These are phyloP conservation scores for Thysanoteuthis rhombus DNA, from an alignment of 2,888 invertebrate species.

Conservation along the genomic window DNA sequence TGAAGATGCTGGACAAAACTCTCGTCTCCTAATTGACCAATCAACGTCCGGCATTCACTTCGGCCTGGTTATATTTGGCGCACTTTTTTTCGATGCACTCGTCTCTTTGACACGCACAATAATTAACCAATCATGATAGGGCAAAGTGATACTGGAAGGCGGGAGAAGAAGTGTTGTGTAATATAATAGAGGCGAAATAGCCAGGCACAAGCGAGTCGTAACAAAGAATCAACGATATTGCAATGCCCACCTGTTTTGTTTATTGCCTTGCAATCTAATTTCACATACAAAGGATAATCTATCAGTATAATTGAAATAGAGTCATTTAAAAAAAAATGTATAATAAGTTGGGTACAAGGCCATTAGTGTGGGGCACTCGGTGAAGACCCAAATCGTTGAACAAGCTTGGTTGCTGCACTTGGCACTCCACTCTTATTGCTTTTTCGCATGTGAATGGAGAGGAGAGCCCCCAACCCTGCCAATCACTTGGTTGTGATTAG, in stretches of 20 bases:
- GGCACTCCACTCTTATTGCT: no score
- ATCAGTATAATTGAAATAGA: no score
- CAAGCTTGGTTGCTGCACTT: no score
- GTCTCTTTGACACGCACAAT: background rate
- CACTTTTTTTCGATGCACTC: background rate
- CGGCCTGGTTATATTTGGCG: background rate
- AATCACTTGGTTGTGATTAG: no score
- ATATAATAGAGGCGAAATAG: background rate
- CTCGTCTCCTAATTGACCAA: slow-evolving; percentile 12
- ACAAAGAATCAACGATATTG: background rate
- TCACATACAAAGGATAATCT: background rate
- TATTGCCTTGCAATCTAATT: background rate
- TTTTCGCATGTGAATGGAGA: no score
- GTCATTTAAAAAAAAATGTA: no score
- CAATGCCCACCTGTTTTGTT: background rate
- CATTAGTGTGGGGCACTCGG: no score
- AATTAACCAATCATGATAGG: background rate
- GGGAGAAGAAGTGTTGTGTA: background rate
- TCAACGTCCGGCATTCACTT: background rate
- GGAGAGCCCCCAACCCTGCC: no score
- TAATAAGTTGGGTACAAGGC: no score
- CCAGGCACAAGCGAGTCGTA: background rate
- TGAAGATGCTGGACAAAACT: background rate
- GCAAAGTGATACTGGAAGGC: background rate
- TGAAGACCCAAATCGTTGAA: no score